These are phyloP conservation scores for Tachysurus fulvidraco DNA, from an alignment of 2,113 vertebrate genomes.

Conservation along the genomic window DNA sequence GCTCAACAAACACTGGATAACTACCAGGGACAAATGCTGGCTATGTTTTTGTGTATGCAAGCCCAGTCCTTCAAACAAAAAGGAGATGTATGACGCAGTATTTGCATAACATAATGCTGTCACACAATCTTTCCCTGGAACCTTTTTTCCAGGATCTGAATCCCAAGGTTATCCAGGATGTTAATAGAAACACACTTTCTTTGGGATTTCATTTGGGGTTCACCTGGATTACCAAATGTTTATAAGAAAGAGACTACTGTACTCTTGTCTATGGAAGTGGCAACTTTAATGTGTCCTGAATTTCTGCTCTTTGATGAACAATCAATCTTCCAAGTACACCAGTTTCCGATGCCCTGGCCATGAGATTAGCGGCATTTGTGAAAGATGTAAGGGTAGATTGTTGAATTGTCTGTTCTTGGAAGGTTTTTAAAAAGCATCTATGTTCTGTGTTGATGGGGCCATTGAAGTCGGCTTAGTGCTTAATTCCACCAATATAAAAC, in stretches of 20 bases:
- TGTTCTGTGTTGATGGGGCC: neutral
- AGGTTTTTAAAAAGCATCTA: neutral
- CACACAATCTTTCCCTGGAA: neutral
- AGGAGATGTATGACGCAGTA: neutral
- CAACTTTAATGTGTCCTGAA: neutral
- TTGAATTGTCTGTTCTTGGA: neutral
- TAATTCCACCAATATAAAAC: neutral
- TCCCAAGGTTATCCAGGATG: neutral
- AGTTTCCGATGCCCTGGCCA: neutral
- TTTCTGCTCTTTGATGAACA: neutral
- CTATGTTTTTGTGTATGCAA: neutral
- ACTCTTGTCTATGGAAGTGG: neutral
- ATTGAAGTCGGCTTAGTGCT: neutral
- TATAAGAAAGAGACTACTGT: neutral
- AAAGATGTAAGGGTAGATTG: neutral
- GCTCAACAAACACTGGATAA: neutral
- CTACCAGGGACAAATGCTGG: neutral
- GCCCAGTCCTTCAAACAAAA: neutral
- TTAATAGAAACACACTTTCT: neutral
- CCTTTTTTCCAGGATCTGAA: neutral
- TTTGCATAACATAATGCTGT: neutral
- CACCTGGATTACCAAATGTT: neutral
- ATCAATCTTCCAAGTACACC: neutral
- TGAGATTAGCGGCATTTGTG: neutral
- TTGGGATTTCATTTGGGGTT: neutral